These are phyloP conservation scores for Eledona agricola DNA, from an alignment of 2,888 invertebrate genomes.

Conservation along the genomic window DNA sequence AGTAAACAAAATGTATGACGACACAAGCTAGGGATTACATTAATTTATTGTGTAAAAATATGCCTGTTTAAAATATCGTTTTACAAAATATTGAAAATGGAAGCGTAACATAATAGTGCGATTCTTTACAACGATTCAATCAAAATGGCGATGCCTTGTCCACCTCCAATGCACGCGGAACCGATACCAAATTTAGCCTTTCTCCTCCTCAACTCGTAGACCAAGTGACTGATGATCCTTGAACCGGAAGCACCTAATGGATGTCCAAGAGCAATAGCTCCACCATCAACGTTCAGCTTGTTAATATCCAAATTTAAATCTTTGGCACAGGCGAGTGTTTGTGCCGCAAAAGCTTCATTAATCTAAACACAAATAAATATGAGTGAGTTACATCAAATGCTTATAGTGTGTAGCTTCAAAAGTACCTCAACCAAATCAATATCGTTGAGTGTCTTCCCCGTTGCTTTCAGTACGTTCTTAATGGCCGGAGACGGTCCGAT, in stretches of 20 bases:
- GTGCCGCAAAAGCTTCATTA: constrained; percentile 98
- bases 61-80: too few relatives aligned
- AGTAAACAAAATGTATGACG: background rate
- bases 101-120: too few relatives aligned
- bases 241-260: constrained; percentile 95
- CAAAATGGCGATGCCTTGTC: constrained; percentile 95
- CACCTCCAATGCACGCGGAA: constrained; percentile 98
- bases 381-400: constrained; percentile 4
- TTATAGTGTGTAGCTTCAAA: too few relatives aligned
- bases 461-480: constrained; percentile 79
- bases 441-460: constrained; percentile 82
- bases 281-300: constrained; percentile 94
- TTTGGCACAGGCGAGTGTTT: constrained; percentile 91
- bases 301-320: constrained; percentile 85
- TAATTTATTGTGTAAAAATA: too few relatives aligned
- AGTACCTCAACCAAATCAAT: constrained; percentile 91
- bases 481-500: constrained; percentile 97
- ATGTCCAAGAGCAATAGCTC: constrained; percentile 97
- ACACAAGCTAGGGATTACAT: too few relatives aligned
- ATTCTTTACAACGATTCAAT: constrained; percentile 78
- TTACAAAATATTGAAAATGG: too few relatives aligned
- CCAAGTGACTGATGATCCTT: constrained; percentile 89
- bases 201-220: constrained; percentile 90
- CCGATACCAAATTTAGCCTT: constrained; percentile 89
- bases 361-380: constrained; percentile 68